A percentile compares a stretch with the other conserved stretches of the same genome.
These are phyloP conservation scores for Pampus argenteus DNA, from an alignment of 2,797 vertebrate species.

Conservation along the genomic window DNA sequence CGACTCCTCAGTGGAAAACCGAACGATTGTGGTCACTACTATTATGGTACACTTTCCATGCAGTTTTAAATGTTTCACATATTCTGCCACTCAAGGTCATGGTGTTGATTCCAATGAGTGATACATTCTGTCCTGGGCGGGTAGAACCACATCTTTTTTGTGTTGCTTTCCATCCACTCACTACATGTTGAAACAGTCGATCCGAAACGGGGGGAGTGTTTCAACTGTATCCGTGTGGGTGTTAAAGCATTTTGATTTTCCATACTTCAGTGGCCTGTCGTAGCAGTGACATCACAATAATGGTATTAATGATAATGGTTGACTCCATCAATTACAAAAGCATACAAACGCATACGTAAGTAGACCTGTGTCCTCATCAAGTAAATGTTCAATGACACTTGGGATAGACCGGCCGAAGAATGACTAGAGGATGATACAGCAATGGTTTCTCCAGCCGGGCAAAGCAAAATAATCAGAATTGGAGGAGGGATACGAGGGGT, in stretches of 20 bases:
- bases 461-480: constrained; percentile 78
- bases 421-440: constrained; percentile 67
- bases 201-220: constrained; percentile 81
- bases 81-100: constrained; percentile 91
- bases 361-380: constrained; percentile 88
- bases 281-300: constrained; percentile 93
- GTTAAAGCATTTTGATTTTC: constrained; percentile 89
- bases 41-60: constrained; percentile 97
- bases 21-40: constrained; percentile 99
- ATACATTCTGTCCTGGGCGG: constrained; percentile 90
- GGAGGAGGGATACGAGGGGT: constrained; percentile 65
- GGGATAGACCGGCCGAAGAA: constrained; percentile 80
- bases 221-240: constrained; percentile 90
- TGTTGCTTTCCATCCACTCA: constrained; percentile 91
- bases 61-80: constrained; percentile 88
- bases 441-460: constrained; percentile 73
- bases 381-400: constrained; percentile 89
- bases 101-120: constrained; percentile 87
- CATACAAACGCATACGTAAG: constrained; percentile 84
- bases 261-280: constrained; percentile 91
- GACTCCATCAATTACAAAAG: constrained; percentile 82
- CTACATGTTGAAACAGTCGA: constrained; percentile 89
- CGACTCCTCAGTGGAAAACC: constrained; percentile 97
- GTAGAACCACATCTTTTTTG: constrained; percentile 89
- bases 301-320: constrained; percentile 87